Evolutionary conservation across 2,113 vertebrate species (phyloP).

Genomic region (Crypturellus undulatus): DNA sequence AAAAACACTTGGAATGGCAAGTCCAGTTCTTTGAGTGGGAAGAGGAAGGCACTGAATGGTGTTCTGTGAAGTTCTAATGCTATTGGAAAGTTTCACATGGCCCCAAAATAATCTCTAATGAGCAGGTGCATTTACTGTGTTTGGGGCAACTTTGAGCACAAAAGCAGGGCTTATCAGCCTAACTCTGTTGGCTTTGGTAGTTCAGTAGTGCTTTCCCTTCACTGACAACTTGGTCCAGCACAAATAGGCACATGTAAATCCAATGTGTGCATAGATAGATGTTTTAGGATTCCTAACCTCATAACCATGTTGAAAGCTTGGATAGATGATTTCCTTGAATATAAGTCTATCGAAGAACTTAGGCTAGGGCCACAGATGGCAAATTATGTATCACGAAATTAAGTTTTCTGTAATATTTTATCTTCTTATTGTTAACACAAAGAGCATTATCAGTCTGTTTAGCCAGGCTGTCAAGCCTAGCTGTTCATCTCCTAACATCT

Average conservation of each 20-base stretch:
- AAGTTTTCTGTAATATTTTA: not conserved
- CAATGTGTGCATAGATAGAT: not conserved
- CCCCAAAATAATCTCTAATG: not conserved
- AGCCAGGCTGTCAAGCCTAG: not conserved
- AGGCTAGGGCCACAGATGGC: fast-evolving
- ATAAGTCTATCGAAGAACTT: not conserved
- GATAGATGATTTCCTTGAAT: not conserved
- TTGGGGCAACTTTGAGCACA: not conserved
- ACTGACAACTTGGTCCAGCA: fast-evolving
- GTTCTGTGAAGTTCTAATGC: not conserved
- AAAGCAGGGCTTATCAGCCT: fast-evolving
- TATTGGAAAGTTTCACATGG: not conserved
- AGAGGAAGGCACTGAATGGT: not conserved
- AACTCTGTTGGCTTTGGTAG: not conserved
- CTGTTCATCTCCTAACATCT: not conserved
- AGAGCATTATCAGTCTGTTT: not conserved
- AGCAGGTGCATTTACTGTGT: not conserved
- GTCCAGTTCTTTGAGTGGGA: not conserved
- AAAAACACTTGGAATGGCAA: fast-evolving
- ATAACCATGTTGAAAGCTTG: not conserved
- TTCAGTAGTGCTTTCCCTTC: not conserved
- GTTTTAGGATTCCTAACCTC: not conserved
- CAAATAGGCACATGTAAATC: fast-evolving
- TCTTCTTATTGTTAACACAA: not conserved
- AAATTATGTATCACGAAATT: not conserved